These are phyloP conservation scores for Spondyliosoma cantharus DNA, from an alignment of 2,797 vertebrate genomes.

Conservation along the genomic window DNA sequence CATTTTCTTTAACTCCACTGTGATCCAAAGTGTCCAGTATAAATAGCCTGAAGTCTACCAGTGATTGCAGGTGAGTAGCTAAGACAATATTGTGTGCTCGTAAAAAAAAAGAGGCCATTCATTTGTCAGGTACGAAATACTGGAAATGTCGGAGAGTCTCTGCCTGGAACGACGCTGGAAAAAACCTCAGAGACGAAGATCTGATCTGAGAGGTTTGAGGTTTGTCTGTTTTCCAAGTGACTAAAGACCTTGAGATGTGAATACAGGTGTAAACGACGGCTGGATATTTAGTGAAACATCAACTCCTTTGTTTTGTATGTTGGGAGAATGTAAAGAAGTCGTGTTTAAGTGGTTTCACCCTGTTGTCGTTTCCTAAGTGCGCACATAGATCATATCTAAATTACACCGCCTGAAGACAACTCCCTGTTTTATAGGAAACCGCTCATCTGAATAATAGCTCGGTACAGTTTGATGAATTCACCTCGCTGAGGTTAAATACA, in stretches of 20 bases:
- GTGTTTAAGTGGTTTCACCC: constrained; percentile 8
- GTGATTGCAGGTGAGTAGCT: not conserved
- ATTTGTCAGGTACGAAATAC: not conserved
- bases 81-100: not conserved
- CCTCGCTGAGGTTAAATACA: constrained; percentile 14
- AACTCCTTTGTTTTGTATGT: no score
- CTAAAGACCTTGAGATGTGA: not conserved
- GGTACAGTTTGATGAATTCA: constrained; percentile 54
- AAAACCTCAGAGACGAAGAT: not conserved
- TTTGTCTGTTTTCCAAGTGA: not conserved
- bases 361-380: constrained; percentile 40
- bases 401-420: constrained; percentile 36
- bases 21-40: not conserved
- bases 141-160: not conserved
- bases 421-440: constrained; percentile 46
- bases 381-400: constrained; percentile 56
- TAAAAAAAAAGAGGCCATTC: not conserved
- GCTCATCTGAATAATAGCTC: constrained; percentile 41
- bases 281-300: not conserved
- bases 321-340: not conserved
- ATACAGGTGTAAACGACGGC: constrained; percentile 29
- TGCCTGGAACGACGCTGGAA: not conserved
- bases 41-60: not conserved
- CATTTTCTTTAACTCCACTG: not conserved
- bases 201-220: not conserved